Evolutionary conservation across 30 jellyfish, hydroid and myxozoan genomes (phyloP).

Genomic region (Turritopsis dohrnii): DNA sequence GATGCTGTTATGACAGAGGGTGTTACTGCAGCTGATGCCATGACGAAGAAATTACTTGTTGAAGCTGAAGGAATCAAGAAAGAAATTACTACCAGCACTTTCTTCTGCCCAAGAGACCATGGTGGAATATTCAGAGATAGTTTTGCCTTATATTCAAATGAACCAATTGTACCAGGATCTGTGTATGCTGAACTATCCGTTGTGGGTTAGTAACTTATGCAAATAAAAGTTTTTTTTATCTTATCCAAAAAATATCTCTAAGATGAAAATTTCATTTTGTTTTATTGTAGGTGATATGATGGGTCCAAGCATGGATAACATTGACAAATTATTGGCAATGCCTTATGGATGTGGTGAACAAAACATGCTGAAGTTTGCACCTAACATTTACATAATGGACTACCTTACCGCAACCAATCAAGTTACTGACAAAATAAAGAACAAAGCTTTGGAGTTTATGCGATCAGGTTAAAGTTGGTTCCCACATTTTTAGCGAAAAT

Average conservation of each 20-base stretch:
- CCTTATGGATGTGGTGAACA: conserved; percentile 91
- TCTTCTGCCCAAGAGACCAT: conserved; percentile 59
- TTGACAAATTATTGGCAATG: conserved; percentile 67
- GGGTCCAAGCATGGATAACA: conserved; percentile 57
- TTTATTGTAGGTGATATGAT: conserved; percentile 49
- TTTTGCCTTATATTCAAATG: conserved; percentile 30
- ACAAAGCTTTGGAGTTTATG: conserved; percentile 48
- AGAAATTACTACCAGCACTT: conserved; percentile 52
- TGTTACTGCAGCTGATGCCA: conserved; percentile 57
- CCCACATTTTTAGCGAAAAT: background rate
- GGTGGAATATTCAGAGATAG: conserved; percentile 27
- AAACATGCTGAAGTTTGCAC: conserved; percentile 84
- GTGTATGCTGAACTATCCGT: conserved; percentile 54
- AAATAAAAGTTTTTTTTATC: too few relatives aligned
- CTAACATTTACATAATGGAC: conserved; percentile 62
- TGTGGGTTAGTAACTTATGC: conserved; percentile 49
- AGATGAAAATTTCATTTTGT: background rate
- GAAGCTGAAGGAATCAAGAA: conserved; percentile 94
- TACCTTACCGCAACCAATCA: conserved; percentile 53
- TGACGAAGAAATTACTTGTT: conserved; percentile 58
- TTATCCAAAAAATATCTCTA: background rate
- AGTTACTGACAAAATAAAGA: conserved; percentile 35
- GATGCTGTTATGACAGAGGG: conserved; percentile 22
- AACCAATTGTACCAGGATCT: conserved; percentile 57
- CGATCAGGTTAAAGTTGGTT: conserved; percentile 31